Percentiles rank a stretch among this genome's conserved stretches.
Conservation (phyloP, 2,113 vertebrate species). For the Apodemus speciosus region DNA sequence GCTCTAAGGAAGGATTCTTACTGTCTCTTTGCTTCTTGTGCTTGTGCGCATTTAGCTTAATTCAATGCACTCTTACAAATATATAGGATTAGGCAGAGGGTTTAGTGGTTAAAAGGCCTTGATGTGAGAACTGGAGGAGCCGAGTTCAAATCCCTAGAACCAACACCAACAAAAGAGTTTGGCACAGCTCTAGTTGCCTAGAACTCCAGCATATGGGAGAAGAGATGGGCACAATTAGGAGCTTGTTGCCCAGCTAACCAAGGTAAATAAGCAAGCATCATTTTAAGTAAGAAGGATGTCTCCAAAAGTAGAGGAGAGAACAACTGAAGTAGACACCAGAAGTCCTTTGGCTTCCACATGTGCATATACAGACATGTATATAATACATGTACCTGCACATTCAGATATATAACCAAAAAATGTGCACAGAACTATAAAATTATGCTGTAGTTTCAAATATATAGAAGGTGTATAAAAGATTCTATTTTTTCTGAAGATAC, state of each 20-base stretch:
- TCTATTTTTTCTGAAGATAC: background rate
- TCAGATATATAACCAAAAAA: background rate
- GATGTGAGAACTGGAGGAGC: background rate
- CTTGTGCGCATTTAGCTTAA: background rate
- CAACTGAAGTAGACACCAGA: background rate
- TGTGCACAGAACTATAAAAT: background rate
- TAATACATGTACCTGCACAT: background rate
- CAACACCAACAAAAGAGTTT: background rate
- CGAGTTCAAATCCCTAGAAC: background rate
- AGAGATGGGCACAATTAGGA: too few species aligned
- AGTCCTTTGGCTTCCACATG: background rate
- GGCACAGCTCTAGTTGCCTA: background rate
- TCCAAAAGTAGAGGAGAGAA: background rate
- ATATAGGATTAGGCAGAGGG: background rate
- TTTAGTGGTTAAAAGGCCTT: background rate
- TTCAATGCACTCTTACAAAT: background rate
- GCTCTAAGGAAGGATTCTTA: rapidly evolving
- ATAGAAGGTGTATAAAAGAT: background rate
- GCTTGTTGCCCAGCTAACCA: background rate
- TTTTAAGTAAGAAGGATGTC: background rate
- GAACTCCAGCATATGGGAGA: too few species aligned
- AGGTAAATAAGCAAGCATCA: background rate
- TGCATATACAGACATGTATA: background rate
- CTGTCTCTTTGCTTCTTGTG: background rate
- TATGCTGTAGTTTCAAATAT: background rate